A percentile compares a stretch with the other conserved stretches of the same genome.
Evolutionary conservation across 2,797 vertebrate genomes (phyloP).

Genomic region (Arremon brunneinucha): DNA sequence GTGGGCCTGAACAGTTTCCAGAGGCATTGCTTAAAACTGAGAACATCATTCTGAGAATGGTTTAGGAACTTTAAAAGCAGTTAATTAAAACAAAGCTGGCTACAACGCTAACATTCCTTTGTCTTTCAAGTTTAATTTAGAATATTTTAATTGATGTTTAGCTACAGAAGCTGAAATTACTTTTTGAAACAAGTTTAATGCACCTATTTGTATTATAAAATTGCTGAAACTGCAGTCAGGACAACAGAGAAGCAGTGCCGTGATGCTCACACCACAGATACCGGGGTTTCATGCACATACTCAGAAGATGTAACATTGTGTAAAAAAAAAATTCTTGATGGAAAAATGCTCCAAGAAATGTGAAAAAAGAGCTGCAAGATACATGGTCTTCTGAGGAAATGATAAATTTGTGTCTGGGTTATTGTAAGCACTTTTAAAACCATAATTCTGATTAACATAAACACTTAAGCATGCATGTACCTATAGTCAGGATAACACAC

Average conservation of each 20-base stretch:
- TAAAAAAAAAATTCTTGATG: neutral
- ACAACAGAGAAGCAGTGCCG: neutral
- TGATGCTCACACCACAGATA: neutral
- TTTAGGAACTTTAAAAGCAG: neutral
- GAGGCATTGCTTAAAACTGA: neutral
- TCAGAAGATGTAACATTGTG: neutral
- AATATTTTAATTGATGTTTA: neutral
- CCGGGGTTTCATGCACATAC: neutral
- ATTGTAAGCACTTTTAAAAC: neutral
- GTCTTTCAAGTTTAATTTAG: neutral
- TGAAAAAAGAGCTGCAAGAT: neutral
- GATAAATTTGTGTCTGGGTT: slow-evolving; percentile 14
- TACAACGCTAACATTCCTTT: neutral
- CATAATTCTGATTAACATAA: slow-evolving; percentile 1
- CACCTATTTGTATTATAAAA: neutral
- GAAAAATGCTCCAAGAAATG: neutral
- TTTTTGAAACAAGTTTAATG: neutral
- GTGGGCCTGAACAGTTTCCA: neutral
- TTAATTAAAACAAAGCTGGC: neutral
- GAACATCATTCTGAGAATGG: neutral
- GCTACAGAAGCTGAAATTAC: neutral
- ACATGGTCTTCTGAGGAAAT: neutral
- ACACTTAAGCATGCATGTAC: neutral
- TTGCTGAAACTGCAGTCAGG: neutral
- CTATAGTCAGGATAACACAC: neutral